These are phyloP conservation scores for Rachycentron canadum DNA, from an alignment of 2,797 vertebrate genomes.

Conservation along the genomic window DNA sequence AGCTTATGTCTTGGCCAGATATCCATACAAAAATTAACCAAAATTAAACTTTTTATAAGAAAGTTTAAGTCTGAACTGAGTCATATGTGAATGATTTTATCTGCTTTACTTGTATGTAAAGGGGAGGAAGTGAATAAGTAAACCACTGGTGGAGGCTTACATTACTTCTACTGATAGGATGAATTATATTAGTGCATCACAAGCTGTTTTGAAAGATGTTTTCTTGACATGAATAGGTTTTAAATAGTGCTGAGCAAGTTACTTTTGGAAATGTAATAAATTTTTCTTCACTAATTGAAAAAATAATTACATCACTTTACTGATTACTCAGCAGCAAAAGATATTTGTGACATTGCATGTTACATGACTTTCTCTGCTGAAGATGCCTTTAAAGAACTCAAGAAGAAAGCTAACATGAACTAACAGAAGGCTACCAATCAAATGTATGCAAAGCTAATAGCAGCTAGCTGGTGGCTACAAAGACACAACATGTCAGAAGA, in stretches of 20 bases:
- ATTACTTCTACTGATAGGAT: not conserved
- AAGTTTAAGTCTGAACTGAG: not conserved
- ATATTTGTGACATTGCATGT: not conserved
- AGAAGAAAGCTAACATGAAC: not conserved
- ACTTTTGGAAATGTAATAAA: not conserved
- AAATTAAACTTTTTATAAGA: not conserved
- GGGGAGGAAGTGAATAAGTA: conserved; percentile 17
- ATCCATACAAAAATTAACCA: not conserved
- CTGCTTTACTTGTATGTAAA: not conserved
- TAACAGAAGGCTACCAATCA: not conserved
- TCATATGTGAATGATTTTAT: not conserved
- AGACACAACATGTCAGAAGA: not conserved
- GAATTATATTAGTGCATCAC: conserved; percentile 2
- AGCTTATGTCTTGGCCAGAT: conserved; percentile 6
- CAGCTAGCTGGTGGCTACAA: not conserved
- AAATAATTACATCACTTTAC: not conserved
- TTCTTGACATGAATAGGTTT: not conserved
- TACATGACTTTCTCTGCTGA: not conserved
- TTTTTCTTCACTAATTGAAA: not conserved
- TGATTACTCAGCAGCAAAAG: not conserved
- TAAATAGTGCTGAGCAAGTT: not conserved
- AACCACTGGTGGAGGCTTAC: not conserved
- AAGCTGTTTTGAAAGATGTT: not conserved
- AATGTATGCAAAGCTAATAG: not conserved
- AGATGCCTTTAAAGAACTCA: not conserved